Conservation (phyloP, 1,140 invertebrate genomes). For the Eumaeus atala region DNA sequence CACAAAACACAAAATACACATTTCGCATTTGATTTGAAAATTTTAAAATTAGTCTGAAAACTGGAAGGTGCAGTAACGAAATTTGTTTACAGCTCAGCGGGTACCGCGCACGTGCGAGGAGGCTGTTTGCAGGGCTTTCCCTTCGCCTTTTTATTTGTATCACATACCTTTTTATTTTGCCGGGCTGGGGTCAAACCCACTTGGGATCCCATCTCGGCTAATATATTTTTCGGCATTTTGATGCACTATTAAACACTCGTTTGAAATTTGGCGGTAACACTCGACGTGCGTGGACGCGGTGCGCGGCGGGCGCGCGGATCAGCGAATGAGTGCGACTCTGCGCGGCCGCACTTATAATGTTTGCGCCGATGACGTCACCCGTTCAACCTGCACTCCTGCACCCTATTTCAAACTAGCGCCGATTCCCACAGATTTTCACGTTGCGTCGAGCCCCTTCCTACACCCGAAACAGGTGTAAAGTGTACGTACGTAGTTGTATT, state of each 20-base stretch:
- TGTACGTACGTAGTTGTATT: too few species aligned
- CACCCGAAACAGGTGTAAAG: too few species aligned
- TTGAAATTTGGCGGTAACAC: constrained; percentile 30
- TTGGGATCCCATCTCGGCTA: constrained; percentile 66
- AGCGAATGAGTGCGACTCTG: constrained; percentile 30
- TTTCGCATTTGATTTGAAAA: too few species aligned
- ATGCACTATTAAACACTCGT: constrained; percentile 28
- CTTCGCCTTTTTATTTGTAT: constrained; percentile 1
- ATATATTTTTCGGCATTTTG: constrained; percentile 64
- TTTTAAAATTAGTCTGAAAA: too few species aligned
- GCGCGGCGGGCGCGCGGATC: constrained; percentile 40
- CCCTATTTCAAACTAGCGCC: neutral
- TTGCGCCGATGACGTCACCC: constrained; percentile 32
- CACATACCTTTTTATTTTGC: constrained; percentile 57
- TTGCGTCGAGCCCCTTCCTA: too few species aligned
- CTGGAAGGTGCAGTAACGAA: too few species aligned
- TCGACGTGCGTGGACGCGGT: constrained; percentile 24
- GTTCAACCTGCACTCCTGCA: constrained; percentile 26
- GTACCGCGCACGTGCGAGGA: neutral
- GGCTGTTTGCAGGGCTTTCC: neutral
- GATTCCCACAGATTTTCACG: neutral
- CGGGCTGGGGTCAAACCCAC: constrained; percentile 57
- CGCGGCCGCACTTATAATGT: constrained; percentile 36
- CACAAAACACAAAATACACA: constrained; percentile 13
- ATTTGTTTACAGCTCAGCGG: constrained; percentile 9